These are phyloP conservation scores for Tuta absoluta DNA, from an alignment of 2,888 invertebrate genomes.

Conservation along the genomic window DNA sequence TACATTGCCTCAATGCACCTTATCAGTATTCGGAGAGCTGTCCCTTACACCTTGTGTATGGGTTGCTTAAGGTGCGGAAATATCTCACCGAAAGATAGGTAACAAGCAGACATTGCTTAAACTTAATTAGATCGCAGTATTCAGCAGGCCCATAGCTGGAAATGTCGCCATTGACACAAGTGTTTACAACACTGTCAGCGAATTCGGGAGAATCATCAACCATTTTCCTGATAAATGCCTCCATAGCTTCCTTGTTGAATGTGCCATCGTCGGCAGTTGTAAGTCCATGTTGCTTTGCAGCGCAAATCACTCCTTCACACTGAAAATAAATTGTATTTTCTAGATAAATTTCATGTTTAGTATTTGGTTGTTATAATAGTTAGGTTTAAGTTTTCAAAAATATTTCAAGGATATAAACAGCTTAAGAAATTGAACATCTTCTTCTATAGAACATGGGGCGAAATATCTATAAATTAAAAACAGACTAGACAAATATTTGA, in stretches of 20 bases:
- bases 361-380: too few relatives aligned
- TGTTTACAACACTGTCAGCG: constrained; percentile 33
- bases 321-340: constrained; percentile 19
- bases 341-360: background rate
- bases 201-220: constrained; percentile 34
- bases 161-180: constrained; percentile 43
- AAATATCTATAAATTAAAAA: too few relatives aligned
- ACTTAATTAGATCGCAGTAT: constrained; percentile 41
- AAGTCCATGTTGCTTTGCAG: constrained; percentile 42
- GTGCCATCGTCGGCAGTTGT: constrained; percentile 42
- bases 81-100: constrained; percentile 36
- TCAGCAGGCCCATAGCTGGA: constrained; percentile 39
- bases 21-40: too few relatives aligned
- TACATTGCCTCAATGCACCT: too few relatives aligned
- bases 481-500: too few relatives aligned
- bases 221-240: constrained; percentile 27
- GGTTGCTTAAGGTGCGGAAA: too few relatives aligned
- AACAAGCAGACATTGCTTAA: constrained; percentile 36
- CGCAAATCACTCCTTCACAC: constrained; percentile 29
- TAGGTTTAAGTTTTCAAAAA: too few relatives aligned
- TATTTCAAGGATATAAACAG: too few relatives aligned
- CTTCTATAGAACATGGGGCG: too few relatives aligned
- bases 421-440: too few relatives aligned
- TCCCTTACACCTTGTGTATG: too few relatives aligned
- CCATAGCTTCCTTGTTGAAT: constrained; percentile 36